phyloP scores from a whole-genome alignment of 2,888 invertebrate genomes.

The Synergus laeviventris region DNA sequence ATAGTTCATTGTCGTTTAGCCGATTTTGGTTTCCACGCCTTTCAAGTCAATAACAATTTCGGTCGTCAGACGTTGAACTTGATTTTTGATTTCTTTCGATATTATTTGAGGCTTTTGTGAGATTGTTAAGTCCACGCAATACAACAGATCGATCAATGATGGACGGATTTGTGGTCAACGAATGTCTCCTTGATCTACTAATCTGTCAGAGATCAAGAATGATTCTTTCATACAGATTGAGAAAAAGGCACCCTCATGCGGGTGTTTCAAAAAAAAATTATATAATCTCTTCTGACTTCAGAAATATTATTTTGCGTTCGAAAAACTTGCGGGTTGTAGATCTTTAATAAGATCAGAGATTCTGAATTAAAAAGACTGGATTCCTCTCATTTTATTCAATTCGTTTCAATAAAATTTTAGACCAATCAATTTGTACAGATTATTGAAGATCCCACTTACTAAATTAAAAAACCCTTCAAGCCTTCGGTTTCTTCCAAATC shows the following conservation, averaged over 20 bases:
- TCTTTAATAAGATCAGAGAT: neutral
- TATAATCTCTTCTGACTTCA: neutral
- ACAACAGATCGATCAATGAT: constrained; percentile 22
- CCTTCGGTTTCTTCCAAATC: constrained; percentile 17
- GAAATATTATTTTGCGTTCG: neutral
- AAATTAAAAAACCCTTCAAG: neutral
- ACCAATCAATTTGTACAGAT: neutral
- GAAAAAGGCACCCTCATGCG: constrained; percentile 33
- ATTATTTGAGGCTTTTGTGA: constrained; percentile 34
- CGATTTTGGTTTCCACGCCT: constrained; percentile 48
- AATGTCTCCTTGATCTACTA: constrained; percentile 33
- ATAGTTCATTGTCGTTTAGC: constrained; percentile 50
- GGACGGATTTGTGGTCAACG: constrained; percentile 34
- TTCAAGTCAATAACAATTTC: constrained; percentile 46
- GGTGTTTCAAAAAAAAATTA: constrained; percentile 1
- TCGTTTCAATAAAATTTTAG: neutral
- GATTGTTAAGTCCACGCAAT: neutral
- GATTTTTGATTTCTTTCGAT: constrained; percentile 14
- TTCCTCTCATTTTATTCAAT: neutral
- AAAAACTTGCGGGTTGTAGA: constrained; percentile 22
- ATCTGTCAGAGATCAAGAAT: neutral
- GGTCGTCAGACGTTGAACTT: neutral
- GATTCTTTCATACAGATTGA: constrained; percentile 1
- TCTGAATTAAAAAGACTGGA: neutral
- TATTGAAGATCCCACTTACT: neutral